Percentiles rank a stretch among this genome's conserved stretches.
Conservation (phyloP, 1,140 invertebrate species). For the Venturia canescens region DNA sequence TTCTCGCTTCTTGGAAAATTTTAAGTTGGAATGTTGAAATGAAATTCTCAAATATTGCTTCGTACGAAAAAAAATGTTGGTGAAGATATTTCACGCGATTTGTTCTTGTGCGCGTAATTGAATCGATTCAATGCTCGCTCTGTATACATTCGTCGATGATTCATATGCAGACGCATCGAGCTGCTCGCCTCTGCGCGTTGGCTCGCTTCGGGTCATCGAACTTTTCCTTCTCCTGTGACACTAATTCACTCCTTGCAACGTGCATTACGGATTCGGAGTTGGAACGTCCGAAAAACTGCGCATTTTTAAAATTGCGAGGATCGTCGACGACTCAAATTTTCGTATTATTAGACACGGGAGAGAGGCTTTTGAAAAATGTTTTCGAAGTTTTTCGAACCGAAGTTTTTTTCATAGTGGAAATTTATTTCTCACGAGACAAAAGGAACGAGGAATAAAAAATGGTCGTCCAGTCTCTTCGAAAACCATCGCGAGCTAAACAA, state of each 20-base stretch:
- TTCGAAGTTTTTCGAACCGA: too few relatives aligned
- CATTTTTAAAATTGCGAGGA: not conserved
- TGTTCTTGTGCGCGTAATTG: not conserved
- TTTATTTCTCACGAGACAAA: not conserved
- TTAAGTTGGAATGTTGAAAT: too few relatives aligned
- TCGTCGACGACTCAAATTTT: too few relatives aligned
- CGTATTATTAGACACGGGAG: too few relatives aligned
- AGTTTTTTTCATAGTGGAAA: not conserved
- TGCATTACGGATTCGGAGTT: not conserved
- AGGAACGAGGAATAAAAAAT: too few relatives aligned
- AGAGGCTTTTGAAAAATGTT: too few relatives aligned
- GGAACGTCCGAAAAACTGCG: not conserved
- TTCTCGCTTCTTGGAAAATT: too few relatives aligned
- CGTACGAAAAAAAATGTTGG: too few relatives aligned
- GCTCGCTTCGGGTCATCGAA: slow-evolving; percentile 11
- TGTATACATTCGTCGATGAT: slow-evolving; percentile 1
- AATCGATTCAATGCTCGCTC: not conserved
- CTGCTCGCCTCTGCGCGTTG: not conserved
- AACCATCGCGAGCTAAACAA: not conserved
- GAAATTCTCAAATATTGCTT: too few relatives aligned
- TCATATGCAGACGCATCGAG: not conserved
- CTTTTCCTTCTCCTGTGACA: not conserved
- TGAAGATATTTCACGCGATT: not conserved
- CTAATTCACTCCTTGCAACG: not conserved
- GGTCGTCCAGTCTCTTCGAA: not conserved